These are phyloP conservation scores for Cylindroiulus punctatus DNA, from an alignment of 2,888 invertebrate species.

Conservation along the genomic window DNA sequence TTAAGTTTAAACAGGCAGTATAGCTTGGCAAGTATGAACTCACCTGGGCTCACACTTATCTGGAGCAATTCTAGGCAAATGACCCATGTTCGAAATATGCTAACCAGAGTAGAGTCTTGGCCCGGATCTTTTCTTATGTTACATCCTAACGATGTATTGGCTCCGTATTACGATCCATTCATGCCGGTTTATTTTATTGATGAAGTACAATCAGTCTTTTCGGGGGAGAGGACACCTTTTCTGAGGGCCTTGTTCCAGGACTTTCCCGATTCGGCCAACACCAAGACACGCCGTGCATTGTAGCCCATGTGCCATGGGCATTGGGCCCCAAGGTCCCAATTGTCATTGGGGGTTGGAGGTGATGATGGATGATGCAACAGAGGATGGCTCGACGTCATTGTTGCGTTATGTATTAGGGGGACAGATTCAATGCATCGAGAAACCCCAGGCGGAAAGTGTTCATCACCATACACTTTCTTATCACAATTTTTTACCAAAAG, in stretches of 20 bases:
- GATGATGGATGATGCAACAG: conserved; percentile 32
- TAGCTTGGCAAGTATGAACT: neutral
- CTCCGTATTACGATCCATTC: conserved; percentile 21
- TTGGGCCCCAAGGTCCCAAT: conserved; percentile 16
- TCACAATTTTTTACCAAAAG: neutral
- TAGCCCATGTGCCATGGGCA: conserved; percentile 21
- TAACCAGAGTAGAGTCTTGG: neutral
- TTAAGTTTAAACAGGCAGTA: neutral
- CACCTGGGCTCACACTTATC: neutral
- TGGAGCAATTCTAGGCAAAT: conserved; percentile 14
- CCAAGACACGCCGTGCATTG: neutral
- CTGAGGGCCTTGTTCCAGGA: conserved; percentile 6
- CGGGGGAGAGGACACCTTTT: conserved; percentile 27
- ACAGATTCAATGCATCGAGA: conserved; percentile 3
- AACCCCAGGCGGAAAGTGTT: conserved; percentile 21
- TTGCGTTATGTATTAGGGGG: neutral
- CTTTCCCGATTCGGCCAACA: neutral
- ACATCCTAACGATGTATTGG: conserved; percentile 3
- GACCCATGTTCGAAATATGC: conserved; percentile 32
- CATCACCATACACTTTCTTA: conserved; percentile 17
- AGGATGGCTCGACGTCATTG: conserved; percentile 32
- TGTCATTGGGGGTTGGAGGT: conserved; percentile 14
- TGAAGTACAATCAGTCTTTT: conserved; percentile 26
- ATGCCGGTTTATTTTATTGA: conserved; percentile 32
- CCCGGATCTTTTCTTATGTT: neutral